These are phyloP conservation scores for Mactra quadrangularis DNA, from an alignment of 1,140 invertebrate genomes.

Conservation along the genomic window DNA sequence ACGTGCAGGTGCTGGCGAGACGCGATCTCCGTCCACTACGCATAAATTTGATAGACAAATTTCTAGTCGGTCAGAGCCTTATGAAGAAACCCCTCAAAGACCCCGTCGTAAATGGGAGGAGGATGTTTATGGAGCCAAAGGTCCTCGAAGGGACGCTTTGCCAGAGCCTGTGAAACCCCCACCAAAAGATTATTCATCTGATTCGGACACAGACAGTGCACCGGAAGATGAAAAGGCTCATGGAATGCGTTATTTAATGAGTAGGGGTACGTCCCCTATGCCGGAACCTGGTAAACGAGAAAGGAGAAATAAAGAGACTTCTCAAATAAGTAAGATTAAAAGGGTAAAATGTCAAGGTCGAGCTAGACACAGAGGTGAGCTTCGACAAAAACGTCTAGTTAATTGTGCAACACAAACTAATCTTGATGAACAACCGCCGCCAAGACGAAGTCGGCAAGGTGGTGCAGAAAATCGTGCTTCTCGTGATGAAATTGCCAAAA, in stretches of 20 bases:
- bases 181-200: constrained; percentile 65
- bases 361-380: constrained; percentile 63
- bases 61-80: constrained; percentile 39
- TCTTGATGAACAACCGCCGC: constrained; percentile 67
- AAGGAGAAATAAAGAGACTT: constrained; percentile 62
- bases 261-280: constrained; percentile 78
- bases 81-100: constrained; percentile 47
- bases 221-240: constrained; percentile 78
- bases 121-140: constrained; percentile 47
- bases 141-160: constrained; percentile 57
- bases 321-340: constrained; percentile 71
- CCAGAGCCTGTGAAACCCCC: constrained; percentile 50
- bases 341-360: constrained; percentile 70
- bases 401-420: constrained; percentile 78
- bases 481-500: constrained; percentile 64
- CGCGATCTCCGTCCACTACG: constrained; percentile 71
- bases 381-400: constrained; percentile 54
- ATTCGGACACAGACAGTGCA: constrained; percentile 75
- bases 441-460: constrained; percentile 56
- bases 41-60: constrained; percentile 65
- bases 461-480: constrained; percentile 60
- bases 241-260: constrained; percentile 72
- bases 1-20: constrained; percentile 69
- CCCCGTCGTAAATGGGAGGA: constrained; percentile 44
- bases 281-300: constrained; percentile 73